Percentiles rank a stretch among this genome's conserved stretches.
Conservation (phyloP, 2,888 invertebrate genomes). For the Phrixothrix hirtus region DNA sequence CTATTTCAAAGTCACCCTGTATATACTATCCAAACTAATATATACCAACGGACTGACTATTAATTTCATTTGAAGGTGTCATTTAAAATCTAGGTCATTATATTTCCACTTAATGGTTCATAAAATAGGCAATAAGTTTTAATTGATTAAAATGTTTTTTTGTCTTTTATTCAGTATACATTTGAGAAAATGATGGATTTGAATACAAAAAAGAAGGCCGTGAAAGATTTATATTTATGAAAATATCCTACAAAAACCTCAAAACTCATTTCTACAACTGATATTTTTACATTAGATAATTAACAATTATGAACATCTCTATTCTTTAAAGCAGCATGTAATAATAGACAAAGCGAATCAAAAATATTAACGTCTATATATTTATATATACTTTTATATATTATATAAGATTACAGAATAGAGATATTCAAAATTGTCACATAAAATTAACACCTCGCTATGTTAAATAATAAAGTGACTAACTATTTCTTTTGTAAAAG, state of each 20-base stretch:
- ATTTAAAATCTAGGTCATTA: too few species aligned
- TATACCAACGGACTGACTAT: too few species aligned
- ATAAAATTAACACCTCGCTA: constrained; percentile 52
- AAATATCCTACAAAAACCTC: constrained; percentile 58
- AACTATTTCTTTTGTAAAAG: constrained; percentile 55
- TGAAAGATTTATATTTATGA: constrained; percentile 58
- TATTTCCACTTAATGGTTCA: too few species aligned
- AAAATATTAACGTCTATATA: constrained; percentile 26
- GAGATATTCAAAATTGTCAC: constrained; percentile 43
- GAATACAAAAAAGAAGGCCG: constrained; percentile 42
- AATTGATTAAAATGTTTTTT: too few species aligned
- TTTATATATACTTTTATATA: constrained; percentile 26
- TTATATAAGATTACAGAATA: constrained; percentile 19
- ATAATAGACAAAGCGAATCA: constrained; percentile 30
- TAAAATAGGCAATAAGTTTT: too few species aligned
- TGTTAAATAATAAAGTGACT: constrained; percentile 51
- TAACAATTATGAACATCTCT: constrained; percentile 45
- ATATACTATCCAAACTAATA: too few species aligned
- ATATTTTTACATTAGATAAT: constrained; percentile 52
- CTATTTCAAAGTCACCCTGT: too few species aligned
- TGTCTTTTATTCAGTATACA: too few species aligned
- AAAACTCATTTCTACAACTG: constrained; percentile 56
- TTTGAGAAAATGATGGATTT: too few species aligned
- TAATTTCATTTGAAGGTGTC: too few species aligned
- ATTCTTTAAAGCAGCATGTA: constrained; percentile 19